Percentiles rank a stretch among this genome's conserved stretches.
phyloP scores from a whole-genome alignment of 2,888 invertebrate genomes.

The Aproaerema taeniolella region DNA sequence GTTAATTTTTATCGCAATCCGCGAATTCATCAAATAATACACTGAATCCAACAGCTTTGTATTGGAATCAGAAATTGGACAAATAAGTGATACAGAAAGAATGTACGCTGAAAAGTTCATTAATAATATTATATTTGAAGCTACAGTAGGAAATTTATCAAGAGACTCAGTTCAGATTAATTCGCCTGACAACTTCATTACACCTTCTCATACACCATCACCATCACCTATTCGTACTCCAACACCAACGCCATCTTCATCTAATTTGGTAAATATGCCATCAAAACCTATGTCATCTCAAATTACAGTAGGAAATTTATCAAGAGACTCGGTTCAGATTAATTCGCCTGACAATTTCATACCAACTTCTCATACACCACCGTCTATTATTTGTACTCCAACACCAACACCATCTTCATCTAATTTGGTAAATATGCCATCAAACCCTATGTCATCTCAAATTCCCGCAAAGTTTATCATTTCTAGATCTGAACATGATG shows the following conservation, averaged over 20 bases:
- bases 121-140: conserved; percentile 14
- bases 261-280: too few relatives aligned
- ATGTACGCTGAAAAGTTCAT: conserved; percentile 13
- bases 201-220: background rate
- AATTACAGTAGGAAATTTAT: conserved; percentile 9
- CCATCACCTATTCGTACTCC: background rate
- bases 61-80: too few relatives aligned
- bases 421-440: too few relatives aligned
- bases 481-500: too few relatives aligned
- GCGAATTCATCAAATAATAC: too few relatives aligned
- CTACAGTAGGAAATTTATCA: conserved; percentile 9
- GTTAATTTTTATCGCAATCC: too few relatives aligned
- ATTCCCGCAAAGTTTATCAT: too few relatives aligned
- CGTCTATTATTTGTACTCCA: background rate
- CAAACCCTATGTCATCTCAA: too few relatives aligned
- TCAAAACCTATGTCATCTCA: too few relatives aligned
- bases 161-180: conserved; percentile 9
- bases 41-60: too few relatives aligned
- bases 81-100: conserved; percentile 7
- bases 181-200: background rate
- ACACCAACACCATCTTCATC: background rate
- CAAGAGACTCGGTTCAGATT: conserved; percentile 10
- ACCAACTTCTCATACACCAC: background rate
- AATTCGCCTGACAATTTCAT: background rate
- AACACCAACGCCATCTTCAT: background rate